Conservation (phyloP, 1,140 invertebrate genomes). For the Drosophila rhopaloa region DNA sequence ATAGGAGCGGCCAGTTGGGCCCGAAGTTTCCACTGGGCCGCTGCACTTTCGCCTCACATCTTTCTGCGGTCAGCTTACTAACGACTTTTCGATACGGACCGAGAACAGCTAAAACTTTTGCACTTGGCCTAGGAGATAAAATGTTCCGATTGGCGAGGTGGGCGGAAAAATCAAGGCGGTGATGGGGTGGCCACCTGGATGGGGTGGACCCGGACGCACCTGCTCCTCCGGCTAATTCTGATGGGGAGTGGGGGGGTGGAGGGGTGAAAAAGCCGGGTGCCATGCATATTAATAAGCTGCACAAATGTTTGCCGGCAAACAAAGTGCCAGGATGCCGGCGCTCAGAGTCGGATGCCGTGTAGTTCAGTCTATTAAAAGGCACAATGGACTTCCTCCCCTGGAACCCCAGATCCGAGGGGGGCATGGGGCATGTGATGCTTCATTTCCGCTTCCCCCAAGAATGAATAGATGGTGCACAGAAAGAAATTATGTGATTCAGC, state of each 20-base stretch:
- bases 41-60: constrained; percentile 46
- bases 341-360: constrained; percentile 34
- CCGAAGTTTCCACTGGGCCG: constrained; percentile 27
- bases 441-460: constrained; percentile 34
- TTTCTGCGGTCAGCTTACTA: constrained; percentile 77
- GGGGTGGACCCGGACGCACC: constrained; percentile 22
- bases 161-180: not conserved
- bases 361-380: constrained; percentile 73
- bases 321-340: constrained; percentile 48
- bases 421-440: constrained; percentile 41
- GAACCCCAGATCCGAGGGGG: not conserved
- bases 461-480: not conserved
- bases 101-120: constrained; percentile 55
- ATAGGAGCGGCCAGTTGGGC: constrained; percentile 31
- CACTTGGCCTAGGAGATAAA: constrained; percentile 69
- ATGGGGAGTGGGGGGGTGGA: not conserved
- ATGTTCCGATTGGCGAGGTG: constrained; percentile 58
- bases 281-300: constrained; percentile 76
- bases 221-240: constrained; percentile 49
- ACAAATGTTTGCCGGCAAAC: constrained; percentile 73
- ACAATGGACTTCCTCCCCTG: constrained; percentile 56
- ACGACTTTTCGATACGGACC: constrained; percentile 77
- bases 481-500: not conserved
- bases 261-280: constrained; percentile 18
- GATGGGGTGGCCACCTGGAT: not conserved